phyloP scores from a whole-genome alignment of 2,888 invertebrate genomes.

The Tricholauxania praeusta region DNA sequence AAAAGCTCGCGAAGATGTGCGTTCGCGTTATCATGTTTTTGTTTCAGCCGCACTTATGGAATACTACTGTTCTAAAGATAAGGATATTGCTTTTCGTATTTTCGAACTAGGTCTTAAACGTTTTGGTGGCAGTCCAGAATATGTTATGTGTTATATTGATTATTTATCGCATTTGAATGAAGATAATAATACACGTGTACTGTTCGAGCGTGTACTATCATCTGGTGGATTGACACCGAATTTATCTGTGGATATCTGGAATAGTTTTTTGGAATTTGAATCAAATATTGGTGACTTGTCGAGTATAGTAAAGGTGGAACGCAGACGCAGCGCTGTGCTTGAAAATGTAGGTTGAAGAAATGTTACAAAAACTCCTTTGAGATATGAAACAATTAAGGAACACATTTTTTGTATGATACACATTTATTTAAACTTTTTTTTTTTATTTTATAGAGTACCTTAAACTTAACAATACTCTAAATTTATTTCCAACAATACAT shows the following conservation, averaged over 20 bases:
- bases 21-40: constrained; percentile 91
- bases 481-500: too few relatives aligned
- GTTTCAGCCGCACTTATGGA: constrained; percentile 99
- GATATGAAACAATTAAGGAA: too few relatives aligned
- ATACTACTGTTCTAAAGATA: constrained; percentile 98
- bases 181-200: constrained; percentile 99
- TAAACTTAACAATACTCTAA: too few relatives aligned
- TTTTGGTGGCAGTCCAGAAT: constrained; percentile 94
- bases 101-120: constrained; percentile 98
- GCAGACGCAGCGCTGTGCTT: constrained; percentile 88
- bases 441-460: too few relatives aligned
- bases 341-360: constrained; percentile 77
- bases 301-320: constrained; percentile 97
- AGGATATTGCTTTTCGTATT: constrained; percentile 94
- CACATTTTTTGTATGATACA: too few relatives aligned
- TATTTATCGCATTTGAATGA: constrained; percentile 98
- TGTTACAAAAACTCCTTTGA: too few relatives aligned
- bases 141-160: constrained; percentile 95
- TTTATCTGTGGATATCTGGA: constrained; percentile 98
- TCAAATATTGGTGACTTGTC: constrained; percentile 98
- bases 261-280: constrained; percentile 97
- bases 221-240: constrained; percentile 92
- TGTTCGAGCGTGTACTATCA: constrained; percentile 96
- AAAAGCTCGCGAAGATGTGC: constrained; percentile 89
- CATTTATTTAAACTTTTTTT: too few relatives aligned